These are phyloP conservation scores for Gastracanthus pulcherrimus DNA, from an alignment of 2,888 invertebrate species.

Conservation along the genomic window DNA sequence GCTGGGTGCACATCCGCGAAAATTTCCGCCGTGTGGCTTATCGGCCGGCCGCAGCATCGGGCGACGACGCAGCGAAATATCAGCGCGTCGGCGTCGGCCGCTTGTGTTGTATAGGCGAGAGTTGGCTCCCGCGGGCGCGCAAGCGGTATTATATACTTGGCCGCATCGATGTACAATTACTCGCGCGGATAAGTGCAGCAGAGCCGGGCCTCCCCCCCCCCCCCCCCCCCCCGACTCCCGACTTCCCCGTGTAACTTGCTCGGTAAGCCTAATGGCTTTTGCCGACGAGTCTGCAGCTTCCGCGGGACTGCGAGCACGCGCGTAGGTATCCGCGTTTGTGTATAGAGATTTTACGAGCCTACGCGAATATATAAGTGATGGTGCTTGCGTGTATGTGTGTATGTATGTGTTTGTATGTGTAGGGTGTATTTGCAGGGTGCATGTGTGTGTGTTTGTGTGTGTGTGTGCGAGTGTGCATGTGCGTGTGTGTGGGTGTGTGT, in stretches of 20 bases:
- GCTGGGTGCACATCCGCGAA: background rate
- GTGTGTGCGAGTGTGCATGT: no score
- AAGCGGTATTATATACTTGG: background rate
- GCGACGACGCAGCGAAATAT: background rate
- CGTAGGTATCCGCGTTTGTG: background rate
- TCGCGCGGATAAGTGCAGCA: slow-evolving; percentile 32
- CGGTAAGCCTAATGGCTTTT: slow-evolving; percentile 50
- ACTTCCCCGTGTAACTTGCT: slow-evolving; percentile 36
- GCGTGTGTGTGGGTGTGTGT: no score
- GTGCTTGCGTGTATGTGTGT: no score
- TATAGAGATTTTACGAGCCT: background rate
- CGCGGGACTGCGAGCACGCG: background rate
- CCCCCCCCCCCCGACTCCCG: no score
- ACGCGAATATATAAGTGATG: background rate
- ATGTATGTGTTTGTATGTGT: no score
- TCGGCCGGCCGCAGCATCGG: background rate
- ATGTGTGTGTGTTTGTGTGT: no score
- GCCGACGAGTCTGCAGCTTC: slow-evolving; percentile 2
- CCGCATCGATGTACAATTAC: slow-evolving; percentile 36
- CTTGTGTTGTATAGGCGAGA: no score
- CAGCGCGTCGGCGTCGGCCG: background rate
- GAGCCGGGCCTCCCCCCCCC: no score
- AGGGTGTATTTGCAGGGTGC: no score
- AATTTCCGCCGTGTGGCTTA: background rate
- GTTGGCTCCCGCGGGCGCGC: no score